Evolutionary conservation across 2,888 invertebrate genomes (phyloP).

Genomic region (Heliconius cydno): DNA sequence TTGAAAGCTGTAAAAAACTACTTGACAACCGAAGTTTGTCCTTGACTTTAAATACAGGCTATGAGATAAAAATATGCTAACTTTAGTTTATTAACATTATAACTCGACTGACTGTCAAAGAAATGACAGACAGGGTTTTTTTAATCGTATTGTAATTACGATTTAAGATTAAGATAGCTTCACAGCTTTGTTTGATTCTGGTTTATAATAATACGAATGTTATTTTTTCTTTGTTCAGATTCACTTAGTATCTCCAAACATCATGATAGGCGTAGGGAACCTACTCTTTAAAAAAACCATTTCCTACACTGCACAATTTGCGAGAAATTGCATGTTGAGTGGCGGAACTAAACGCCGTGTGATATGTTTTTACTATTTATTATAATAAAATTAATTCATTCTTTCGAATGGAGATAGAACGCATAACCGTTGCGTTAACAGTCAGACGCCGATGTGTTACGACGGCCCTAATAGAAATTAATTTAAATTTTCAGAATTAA

Average conservation of each 20-base stretch:
- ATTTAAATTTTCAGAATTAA: too few relatives aligned
- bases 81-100: neutral
- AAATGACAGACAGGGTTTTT: neutral
- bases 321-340: too few relatives aligned
- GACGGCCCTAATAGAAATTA: too few relatives aligned
- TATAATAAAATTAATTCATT: neutral
- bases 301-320: too few relatives aligned
- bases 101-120: neutral
- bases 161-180: neutral
- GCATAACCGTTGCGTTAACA: neutral
- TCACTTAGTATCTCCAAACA: neutral
- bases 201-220: too few relatives aligned
- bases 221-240: too few relatives aligned
- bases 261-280: neutral
- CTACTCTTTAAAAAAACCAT: too few relatives aligned
- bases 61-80: neutral
- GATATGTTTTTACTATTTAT: too few relatives aligned
- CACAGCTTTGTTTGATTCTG: neutral
- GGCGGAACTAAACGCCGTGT: too few relatives aligned
- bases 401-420: neutral
- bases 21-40: slow-evolving; percentile 6
- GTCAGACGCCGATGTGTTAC: neutral
- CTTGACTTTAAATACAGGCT: slow-evolving; percentile 15
- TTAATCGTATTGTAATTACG: neutral
- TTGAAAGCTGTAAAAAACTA: slow-evolving; percentile 1